Percentiles rank a stretch among this genome's conserved stretches.
phyloP scores from a whole-genome alignment of 1,140 invertebrate species.

The Meloidogyne chitwoodi region DNA sequence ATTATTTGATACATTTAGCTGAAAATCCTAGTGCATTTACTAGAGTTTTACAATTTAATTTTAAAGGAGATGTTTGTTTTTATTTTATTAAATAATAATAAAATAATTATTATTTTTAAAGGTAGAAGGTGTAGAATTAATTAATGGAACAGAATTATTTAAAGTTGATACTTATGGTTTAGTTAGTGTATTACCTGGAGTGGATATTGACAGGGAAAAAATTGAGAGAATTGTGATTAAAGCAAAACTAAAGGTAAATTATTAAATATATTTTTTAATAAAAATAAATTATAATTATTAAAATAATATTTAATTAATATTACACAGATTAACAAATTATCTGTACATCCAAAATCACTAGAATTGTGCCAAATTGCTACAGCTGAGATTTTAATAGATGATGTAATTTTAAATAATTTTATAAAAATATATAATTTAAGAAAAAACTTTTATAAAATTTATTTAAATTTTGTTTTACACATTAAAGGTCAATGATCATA shows the following conservation, averaged over 20 bases:
- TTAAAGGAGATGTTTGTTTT: conserved; percentile 38
- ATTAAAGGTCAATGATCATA: conserved; percentile 36
- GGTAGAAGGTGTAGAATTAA: conserved; percentile 40
- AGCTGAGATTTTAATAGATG: conserved; percentile 35
- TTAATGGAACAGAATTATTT: conserved; percentile 45
- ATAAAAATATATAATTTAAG: neutral
- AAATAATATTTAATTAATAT: neutral
- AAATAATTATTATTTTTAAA: conserved; percentile 34
- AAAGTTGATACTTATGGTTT: conserved; percentile 33
- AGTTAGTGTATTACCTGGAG: conserved; percentile 33
- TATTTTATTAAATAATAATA: neutral
- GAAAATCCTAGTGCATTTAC: conserved; percentile 42
- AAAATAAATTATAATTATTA: neutral
- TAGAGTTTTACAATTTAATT: conserved; percentile 36
- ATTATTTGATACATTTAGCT: conserved; percentile 37
- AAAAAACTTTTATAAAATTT: too few species aligned
- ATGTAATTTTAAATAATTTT: neutral
- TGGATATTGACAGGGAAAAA: conserved; percentile 35
- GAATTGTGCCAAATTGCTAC: conserved; percentile 45
- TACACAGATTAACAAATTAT: neutral
- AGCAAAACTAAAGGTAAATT: conserved; percentile 26
- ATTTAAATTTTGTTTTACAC: too few species aligned
- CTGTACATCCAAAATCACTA: conserved; percentile 39
- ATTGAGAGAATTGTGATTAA: conserved; percentile 37
- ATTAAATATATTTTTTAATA: neutral